Percentiles rank a stretch among this genome's conserved stretches.
Conservation (phyloP, 2,888 invertebrate species). For the Proisotoma minuta region DNA sequence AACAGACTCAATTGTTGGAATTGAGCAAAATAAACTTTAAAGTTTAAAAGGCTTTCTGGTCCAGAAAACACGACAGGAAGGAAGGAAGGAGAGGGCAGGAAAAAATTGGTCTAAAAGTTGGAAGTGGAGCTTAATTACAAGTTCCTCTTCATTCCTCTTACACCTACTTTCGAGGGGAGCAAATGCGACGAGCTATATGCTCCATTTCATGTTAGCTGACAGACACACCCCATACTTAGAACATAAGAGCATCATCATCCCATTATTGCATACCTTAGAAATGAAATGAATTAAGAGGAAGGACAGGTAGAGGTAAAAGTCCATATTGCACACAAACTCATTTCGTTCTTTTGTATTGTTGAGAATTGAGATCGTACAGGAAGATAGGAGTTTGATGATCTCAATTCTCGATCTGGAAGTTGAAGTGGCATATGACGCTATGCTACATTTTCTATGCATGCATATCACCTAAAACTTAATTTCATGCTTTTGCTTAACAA, state of each 20-base stretch:
- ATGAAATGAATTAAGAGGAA: background rate
- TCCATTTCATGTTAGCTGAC: no score
- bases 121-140: background rate
- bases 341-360: background rate
- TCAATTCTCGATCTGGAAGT: constrained; percentile 3
- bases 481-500: no score
- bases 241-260: no score
- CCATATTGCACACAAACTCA: background rate
- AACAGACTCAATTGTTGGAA: no score
- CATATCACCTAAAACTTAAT: no score
- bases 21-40: constrained; percentile 4
- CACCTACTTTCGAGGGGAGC: background rate
- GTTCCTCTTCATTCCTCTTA: background rate
- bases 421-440: no score
- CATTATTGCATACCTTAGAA: constrained; percentile 1
- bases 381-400: constrained; percentile 1
- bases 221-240: no score
- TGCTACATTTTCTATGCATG: no score
- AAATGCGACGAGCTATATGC: no score
- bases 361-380: background rate
- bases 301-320: background rate
- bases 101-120: background rate
- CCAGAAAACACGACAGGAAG: constrained; percentile 4
- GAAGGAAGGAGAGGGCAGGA: constrained; percentile 5
- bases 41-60: constrained; percentile 12